Evolutionary conservation across 2,113 vertebrate genomes (phyloP), one percentile per base, ranked within the genome.

Genomic region (Martes martes): DNA sequence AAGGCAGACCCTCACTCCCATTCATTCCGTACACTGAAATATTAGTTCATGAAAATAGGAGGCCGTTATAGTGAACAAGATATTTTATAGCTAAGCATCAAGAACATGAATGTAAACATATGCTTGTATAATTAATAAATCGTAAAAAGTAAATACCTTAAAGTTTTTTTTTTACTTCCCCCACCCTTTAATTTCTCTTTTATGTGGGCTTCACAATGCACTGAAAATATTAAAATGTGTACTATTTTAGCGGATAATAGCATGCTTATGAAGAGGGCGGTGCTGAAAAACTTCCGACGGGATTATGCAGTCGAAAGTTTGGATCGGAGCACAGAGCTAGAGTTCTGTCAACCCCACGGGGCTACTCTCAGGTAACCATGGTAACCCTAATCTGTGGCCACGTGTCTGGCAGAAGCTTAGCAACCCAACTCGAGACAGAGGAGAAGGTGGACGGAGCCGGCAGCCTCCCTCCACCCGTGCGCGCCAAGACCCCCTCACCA

Each of bases 281-380:
- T 11, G 10, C 78, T 71, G 52, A 26, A 85, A 86, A 73, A 78
- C 81, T 91, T 83, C 26, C 55, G 91, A 89, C 42, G 23, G 31
- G 28, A 92, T 93, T n/a, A 71, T 2, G 13, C 42, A n/a, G 50
- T 65, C 63, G 50, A 36, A 95, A 92, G 80, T 91, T 97, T 59
- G 84, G 81, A 82, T 15, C 1, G 28, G 59, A 78, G 45, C 36
- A 36, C 33, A 13, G 21, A 39, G 82, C 55, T n/a, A 2, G 80
- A 83, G 74, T 89, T 50, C 23, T 65, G 76, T 71, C 83, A 57
- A 73, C 80, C 69, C 92, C 31, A 18, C 31, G 45, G 71, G 93
- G 84, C 47, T 39, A 16, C 73, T 92, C 83, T 97, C 73, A 57
- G 83, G 96, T 97, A 97, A 94, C 97, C 85, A 97, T 88, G 93